Base-by-base conservation (phyloP, 2,888 invertebrate species). In the Epicampocera succincta region DNA sequence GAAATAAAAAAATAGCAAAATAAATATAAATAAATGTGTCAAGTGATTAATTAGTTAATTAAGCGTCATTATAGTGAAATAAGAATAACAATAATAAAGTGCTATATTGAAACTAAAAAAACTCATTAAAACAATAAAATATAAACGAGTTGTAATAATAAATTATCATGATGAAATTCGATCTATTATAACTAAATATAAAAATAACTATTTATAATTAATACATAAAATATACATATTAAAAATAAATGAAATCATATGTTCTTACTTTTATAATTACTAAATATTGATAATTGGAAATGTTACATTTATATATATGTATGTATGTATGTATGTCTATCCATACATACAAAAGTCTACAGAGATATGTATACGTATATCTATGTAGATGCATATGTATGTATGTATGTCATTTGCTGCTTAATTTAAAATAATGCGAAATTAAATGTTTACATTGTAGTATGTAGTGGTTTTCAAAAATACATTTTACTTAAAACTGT, bases 91-190 rank as follows among this genome's bases (percentile, higher is more conserved):
- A 38, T 38, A 17, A 21, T 21, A 42, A 44, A 42, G 25, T 52
- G 12, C 3, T 15, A 42, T 15, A 38, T 38, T 46, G 46, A 50
- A 17, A 63, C 12, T 65, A 33, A 21, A 40, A n/a, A 33, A 12
- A 25, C 25, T 3, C 17, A n/a, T 25, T 19, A 68, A 68, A 9
- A 13, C 12, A 58, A 68, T 33, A 48, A 40, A 40, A 61, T 0
- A 42, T 54, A 76, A 63, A 56, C 38, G 15, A 69, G 72, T 58
- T 73, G 77, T 81, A 73, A 81, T 73, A 56, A 73, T 46, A 25
- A 69, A 68, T 72, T 58, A 73, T 56, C n/a, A 46, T 80, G 71
- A 80, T 73, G 81, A 81, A 81, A 81, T 81, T 73, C 68, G 50
- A 69, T 73, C 52, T 50, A 15, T 44, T 50, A 60, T 42, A 69